Percentiles rank a stretch among this genome's conserved stretches.
Conservation (phyloP, 2,888 invertebrate species). For the Tetheella fluctuosa region DNA sequence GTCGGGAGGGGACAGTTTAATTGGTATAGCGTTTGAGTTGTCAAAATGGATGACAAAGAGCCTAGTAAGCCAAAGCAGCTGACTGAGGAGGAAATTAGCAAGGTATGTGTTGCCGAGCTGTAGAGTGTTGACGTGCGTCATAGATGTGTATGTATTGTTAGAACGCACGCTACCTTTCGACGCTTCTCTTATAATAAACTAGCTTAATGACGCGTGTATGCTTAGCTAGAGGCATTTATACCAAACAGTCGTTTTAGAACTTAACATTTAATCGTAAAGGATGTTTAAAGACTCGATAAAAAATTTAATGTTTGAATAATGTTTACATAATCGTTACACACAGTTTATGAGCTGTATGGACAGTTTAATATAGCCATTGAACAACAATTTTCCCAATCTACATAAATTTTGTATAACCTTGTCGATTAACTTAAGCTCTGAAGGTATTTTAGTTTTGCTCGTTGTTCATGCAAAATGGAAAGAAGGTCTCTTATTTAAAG, state of each 20-base stretch:
- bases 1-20: constrained; percentile 17
- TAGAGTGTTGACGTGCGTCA: constrained; percentile 12
- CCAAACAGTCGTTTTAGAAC: background rate
- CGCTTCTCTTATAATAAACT: background rate
- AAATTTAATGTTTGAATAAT: background rate
- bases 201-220: background rate
- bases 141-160: background rate
- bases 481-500: background rate
- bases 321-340: background rate
- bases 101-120: constrained; percentile 54
- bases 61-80: constrained; percentile 60
- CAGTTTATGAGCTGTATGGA: background rate
- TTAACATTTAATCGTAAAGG: background rate
- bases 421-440: too few relatives aligned
- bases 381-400: background rate
- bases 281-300: background rate
- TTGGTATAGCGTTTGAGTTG: constrained; percentile 23
- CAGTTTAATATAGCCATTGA: background rate
- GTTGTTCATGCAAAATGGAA: constrained; percentile 1
- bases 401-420: background rate
- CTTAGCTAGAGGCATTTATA: background rate
- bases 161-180: background rate
- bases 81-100: constrained; percentile 76
- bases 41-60: constrained; percentile 59
- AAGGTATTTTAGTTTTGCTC: background rate